Percentiles rank a stretch among this genome's conserved stretches.
Evolutionary conservation across 2,797 vertebrate species (phyloP).

Genomic region (Meriones psammophilus): DNA sequence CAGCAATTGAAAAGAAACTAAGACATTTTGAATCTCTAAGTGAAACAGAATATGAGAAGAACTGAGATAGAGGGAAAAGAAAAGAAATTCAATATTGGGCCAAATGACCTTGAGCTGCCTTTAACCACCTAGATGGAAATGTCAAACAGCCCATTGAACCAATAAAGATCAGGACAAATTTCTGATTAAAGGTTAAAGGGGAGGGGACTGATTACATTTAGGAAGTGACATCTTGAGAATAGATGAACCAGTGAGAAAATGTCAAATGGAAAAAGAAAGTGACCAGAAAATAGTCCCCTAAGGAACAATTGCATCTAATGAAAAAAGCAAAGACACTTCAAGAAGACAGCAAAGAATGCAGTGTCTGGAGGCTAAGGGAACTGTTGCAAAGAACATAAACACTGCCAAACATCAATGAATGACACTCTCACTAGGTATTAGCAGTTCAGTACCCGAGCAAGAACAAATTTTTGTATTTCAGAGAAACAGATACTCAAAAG

Average conservation of each 20-base stretch:
- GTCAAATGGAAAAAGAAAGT: slow-evolving; percentile 37
- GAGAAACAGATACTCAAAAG: background rate
- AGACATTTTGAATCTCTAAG: background rate
- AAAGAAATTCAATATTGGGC: slow-evolving; percentile 19
- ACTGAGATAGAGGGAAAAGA: background rate
- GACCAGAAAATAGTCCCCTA: background rate
- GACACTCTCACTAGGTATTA: background rate
- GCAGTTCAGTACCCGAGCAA: background rate
- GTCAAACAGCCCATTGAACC: background rate
- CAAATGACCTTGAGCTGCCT: slow-evolving; percentile 24
- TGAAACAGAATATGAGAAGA: slow-evolving; percentile 18
- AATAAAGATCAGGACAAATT: slow-evolving; percentile 8
- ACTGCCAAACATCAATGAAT: background rate
- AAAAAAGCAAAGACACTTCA: background rate
- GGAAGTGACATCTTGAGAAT: slow-evolving; percentile 10
- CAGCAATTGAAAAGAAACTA: background rate
- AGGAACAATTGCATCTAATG: slow-evolving; percentile 48
- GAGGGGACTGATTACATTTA: background rate
- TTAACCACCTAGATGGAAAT: slow-evolving; percentile 26
- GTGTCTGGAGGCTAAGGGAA: background rate
- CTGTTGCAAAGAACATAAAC: slow-evolving; percentile 22
- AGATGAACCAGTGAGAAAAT: background rate
- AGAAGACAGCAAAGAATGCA: background rate
- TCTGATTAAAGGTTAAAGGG: background rate
- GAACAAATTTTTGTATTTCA: background rate